These are phyloP conservation scores for Melanerpes aurifrons DNA, from an alignment of 2,113 vertebrate genomes.

Conservation along the genomic window DNA sequence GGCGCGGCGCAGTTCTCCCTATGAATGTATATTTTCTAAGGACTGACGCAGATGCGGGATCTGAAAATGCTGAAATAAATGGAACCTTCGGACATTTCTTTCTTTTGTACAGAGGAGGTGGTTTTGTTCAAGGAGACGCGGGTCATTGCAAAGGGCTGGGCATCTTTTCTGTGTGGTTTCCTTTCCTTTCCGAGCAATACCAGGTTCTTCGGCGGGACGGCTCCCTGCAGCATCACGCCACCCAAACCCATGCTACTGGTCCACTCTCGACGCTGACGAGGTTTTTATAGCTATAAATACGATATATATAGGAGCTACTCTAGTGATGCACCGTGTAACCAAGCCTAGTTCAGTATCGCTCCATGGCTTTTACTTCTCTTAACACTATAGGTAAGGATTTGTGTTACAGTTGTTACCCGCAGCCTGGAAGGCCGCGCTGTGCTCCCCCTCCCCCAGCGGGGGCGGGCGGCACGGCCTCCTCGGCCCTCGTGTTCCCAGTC, in stretches of 20 bases:
- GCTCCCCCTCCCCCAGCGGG: background rate
- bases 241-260: constrained; percentile 62
- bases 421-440: constrained; percentile 22
- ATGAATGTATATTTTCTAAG: constrained; percentile 85
- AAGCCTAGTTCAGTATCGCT: constrained; percentile 77
- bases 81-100: constrained; percentile 66
- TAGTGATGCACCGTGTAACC: constrained; percentile 78
- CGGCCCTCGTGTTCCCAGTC: constrained; percentile 69
- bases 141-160: constrained; percentile 84
- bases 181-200: constrained; percentile 83
- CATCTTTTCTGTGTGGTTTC: constrained; percentile 68
- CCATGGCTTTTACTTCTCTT: constrained; percentile 80
- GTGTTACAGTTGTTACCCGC: constrained; percentile 74
- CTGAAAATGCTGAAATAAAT: constrained; percentile 64
- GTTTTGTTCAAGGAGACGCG: constrained; percentile 72
- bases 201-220: constrained; percentile 73
- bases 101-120: constrained; percentile 48
- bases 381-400: constrained; percentile 81
- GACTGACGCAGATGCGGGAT: constrained; percentile 75
- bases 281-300: constrained; percentile 79
- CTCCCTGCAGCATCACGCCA: constrained; percentile 75
- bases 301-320: constrained; percentile 81
- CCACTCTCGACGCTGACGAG: constrained; percentile 61
- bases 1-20: constrained; percentile 38
- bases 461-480: background rate